Evolutionary conservation across 1,140 invertebrate species (phyloP), one percentile per base, ranked within the genome.

Genomic region (Anthonomus grandis): DNA sequence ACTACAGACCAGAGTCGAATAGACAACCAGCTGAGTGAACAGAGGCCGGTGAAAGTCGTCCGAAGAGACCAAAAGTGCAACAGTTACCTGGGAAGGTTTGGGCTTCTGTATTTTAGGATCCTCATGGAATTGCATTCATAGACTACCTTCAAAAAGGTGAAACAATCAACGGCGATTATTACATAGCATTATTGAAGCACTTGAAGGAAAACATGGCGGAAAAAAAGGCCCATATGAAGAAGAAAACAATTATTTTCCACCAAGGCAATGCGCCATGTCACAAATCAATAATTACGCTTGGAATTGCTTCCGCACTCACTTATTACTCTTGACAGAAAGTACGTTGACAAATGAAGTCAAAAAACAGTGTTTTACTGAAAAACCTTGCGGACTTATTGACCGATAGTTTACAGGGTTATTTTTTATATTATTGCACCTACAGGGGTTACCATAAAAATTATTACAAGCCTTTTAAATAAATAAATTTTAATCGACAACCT

Each of bases 1-100:
- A 65, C n/a, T 70, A 65, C 61, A 65, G 60, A 21, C 66, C 67
- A 49, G 70, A 74, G 54, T 65, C 67, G 23, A 74, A 69, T 59
- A 74, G 63, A 57, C 68, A 72, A 52, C 69, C 65, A 37, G 67
- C 68, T 64, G 57, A 66, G 51, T 67, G 59, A 65, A 60, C 57
- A 68, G 56, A 31, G 56, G 52, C 37, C 44, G 65, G 64, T 44
- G 64, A 71, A 70, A 39, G 21, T 12, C 42, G 45, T 59, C 64
- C 60, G 51, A 69, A 69, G 55, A 64, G 67, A 23, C 44, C 52
- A 24, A 64, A 64, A 57, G 57, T 47, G 22, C 41, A 48, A 23
- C 41, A 10, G 23, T 59, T 47, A 19, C 56, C 64, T 38, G 67
- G 63, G 17, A 73, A 74, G 62, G 69, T 68, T 6, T 47, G 62